Evolutionary conservation across 2,113 vertebrate genomes (phyloP).

Genomic region (Collichthys lucidus): DNA sequence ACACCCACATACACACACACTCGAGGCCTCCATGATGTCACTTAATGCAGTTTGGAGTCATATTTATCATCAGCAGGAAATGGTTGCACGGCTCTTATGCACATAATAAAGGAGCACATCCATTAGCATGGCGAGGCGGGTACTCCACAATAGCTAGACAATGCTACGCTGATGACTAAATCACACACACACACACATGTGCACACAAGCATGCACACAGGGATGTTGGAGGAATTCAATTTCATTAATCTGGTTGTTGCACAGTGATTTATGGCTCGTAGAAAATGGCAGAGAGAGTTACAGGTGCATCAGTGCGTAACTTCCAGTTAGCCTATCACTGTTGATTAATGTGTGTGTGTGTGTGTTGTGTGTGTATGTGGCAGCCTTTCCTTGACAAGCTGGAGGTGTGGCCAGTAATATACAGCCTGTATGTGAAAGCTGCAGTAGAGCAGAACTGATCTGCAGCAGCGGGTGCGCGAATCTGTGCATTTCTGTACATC

Average conservation of each 20-base stretch:
- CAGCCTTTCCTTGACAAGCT: slow-evolving; percentile 24
- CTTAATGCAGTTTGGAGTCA: slow-evolving; percentile 53
- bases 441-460: slow-evolving; percentile 52
- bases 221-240: slow-evolving; percentile 66
- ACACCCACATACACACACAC: slow-evolving; percentile 1
- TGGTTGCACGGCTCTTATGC: slow-evolving; percentile 36
- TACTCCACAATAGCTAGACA: slow-evolving; percentile 24
- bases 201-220: neutral
- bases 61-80: slow-evolving; percentile 67
- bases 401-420: slow-evolving; percentile 51
- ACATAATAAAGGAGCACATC: slow-evolving; percentile 40
- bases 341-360: slow-evolving; percentile 68
- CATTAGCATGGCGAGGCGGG: slow-evolving; percentile 52
- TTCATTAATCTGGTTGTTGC: slow-evolving; percentile 72
- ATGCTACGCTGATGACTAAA: slow-evolving; percentile 35
- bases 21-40: slow-evolving; percentile 9
- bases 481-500: slow-evolving; percentile 14
- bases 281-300: slow-evolving; percentile 66
- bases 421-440: slow-evolving; percentile 38
- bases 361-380: slow-evolving; percentile 40
- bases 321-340: slow-evolving; percentile 59
- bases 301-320: slow-evolving; percentile 75
- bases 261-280: slow-evolving; percentile 71
- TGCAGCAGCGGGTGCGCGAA: slow-evolving; percentile 11
- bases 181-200: slow-evolving; percentile 19